A percentile compares a stretch with the other conserved stretches of the same genome.
Evolutionary conservation across 2,888 invertebrate genomes (phyloP).

Genomic region (Orchestes rusci): DNA sequence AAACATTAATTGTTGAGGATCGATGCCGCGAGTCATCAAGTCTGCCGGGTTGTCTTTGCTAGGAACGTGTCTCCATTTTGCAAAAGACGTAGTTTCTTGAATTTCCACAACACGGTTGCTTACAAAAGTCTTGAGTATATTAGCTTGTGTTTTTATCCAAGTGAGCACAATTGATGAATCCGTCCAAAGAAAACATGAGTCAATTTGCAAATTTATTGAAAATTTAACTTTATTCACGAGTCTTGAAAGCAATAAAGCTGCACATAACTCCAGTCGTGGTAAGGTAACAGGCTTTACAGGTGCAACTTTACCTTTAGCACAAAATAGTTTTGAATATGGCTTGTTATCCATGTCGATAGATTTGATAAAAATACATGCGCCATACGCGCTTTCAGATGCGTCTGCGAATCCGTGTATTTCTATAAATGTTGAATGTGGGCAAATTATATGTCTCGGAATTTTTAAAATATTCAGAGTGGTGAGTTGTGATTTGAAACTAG

Average conservation of each 20-base stretch:
- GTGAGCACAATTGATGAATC: constrained; percentile 19
- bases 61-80: constrained; percentile 14
- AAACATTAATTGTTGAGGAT: too few species aligned
- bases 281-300: constrained; percentile 21
- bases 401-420: not conserved
- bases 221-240: too few species aligned
- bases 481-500: not conserved
- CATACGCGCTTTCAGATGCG: not conserved
- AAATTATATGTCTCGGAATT: not conserved
- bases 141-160: constrained; percentile 14
- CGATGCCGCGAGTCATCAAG: constrained; percentile 10
- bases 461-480: not conserved
- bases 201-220: too few species aligned
- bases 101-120: constrained; percentile 19
- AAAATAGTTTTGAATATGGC: constrained; percentile 8
- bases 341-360: not conserved
- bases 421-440: not conserved
- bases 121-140: constrained; percentile 18
- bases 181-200: constrained; percentile 13
- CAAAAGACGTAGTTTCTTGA: constrained; percentile 11
- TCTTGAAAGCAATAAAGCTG: not conserved
- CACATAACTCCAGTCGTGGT: constrained; percentile 22
- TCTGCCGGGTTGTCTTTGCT: constrained; percentile 20
- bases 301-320: constrained; percentile 17
- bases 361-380: not conserved